phyloP scores from a whole-genome alignment of 2,888 invertebrate species.

The Drosophila trichaetosa region DNA sequence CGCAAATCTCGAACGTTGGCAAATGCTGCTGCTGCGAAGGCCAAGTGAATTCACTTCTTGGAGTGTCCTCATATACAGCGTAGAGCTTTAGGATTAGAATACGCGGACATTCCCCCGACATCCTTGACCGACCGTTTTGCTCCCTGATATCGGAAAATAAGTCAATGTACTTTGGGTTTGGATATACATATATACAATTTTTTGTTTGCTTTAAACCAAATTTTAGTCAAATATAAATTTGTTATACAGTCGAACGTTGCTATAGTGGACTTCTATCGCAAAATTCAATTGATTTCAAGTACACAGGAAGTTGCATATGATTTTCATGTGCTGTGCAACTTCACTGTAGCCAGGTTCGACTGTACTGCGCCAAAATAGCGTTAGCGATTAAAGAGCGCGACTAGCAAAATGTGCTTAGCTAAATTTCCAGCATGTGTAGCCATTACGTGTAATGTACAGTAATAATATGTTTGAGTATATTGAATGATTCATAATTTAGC shows the following conservation, averaged over 20 bases:
- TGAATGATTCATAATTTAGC: slow-evolving; percentile 5
- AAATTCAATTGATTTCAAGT: neutral
- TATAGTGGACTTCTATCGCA: neutral
- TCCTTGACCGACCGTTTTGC: slow-evolving; percentile 11
- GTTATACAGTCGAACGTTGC: slow-evolving; percentile 20
- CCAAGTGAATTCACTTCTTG: slow-evolving; percentile 20
- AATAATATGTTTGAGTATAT: slow-evolving; percentile 4
- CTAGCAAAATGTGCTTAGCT: slow-evolving; percentile 34
- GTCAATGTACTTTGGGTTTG: slow-evolving; percentile 24
- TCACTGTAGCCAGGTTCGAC: neutral
- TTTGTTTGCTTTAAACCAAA: slow-evolving; percentile 41
- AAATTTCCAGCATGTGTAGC: slow-evolving; percentile 28
- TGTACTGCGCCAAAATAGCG: slow-evolving; percentile 5
- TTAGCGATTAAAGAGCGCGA: slow-evolving; percentile 6
- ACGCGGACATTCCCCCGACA: slow-evolving; percentile 28
- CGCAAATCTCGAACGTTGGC: slow-evolving; percentile 58
- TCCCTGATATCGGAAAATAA: slow-evolving; percentile 1
- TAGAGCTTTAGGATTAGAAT: neutral
- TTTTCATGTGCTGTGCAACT: neutral
- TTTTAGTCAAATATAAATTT: slow-evolving; percentile 54
- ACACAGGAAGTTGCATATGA: neutral
- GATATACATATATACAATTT: neutral
- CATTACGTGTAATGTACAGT: slow-evolving; percentile 28
- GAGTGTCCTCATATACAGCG: neutral
- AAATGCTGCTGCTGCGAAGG: slow-evolving; percentile 21